Conservation (phyloP, 2,888 invertebrate species). For the Ptycholaimellus sp. region DNA sequence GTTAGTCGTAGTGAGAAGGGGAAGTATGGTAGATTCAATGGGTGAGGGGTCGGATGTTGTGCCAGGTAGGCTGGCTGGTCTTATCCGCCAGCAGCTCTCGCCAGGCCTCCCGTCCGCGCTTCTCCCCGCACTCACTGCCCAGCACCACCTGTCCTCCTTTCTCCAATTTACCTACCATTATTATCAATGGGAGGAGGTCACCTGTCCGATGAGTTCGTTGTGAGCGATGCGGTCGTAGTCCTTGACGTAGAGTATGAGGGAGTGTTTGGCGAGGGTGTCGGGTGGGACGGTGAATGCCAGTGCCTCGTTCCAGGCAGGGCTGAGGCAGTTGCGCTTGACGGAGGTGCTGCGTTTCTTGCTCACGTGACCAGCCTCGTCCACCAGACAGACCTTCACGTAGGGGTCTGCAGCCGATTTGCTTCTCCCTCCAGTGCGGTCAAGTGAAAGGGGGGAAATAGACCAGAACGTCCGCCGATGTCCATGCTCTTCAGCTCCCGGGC, state of each 20-base stretch:
- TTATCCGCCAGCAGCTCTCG: no score
- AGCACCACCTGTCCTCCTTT: no score
- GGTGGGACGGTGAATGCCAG: conserved; percentile 31
- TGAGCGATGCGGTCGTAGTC: conserved; percentile 3
- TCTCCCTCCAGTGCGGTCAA: neutral
- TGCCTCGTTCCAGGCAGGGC: conserved; percentile 36
- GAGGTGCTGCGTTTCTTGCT: conserved; percentile 34
- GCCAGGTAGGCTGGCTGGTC: no score
- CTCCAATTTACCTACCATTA: no score
- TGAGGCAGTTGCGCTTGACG: conserved; percentile 32
- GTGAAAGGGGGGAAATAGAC: neutral
- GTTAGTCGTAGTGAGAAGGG: no score
- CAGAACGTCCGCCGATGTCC: conserved; percentile 16
- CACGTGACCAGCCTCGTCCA: conserved; percentile 30
- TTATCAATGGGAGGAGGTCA: no score
- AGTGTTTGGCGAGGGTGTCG: neutral
- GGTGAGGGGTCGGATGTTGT: no score
- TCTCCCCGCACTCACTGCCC: no score
- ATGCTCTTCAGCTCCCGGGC: conserved; percentile 32
- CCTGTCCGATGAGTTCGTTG: conserved; percentile 2
- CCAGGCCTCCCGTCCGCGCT: no score
- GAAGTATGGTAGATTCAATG: no score
- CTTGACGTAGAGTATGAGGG: neutral
- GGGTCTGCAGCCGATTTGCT: conserved; percentile 28
- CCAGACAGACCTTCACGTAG: conserved; percentile 33